Conservation (phyloP, 2,113 vertebrate genomes). For the Psephotus haematonotus region DNA sequence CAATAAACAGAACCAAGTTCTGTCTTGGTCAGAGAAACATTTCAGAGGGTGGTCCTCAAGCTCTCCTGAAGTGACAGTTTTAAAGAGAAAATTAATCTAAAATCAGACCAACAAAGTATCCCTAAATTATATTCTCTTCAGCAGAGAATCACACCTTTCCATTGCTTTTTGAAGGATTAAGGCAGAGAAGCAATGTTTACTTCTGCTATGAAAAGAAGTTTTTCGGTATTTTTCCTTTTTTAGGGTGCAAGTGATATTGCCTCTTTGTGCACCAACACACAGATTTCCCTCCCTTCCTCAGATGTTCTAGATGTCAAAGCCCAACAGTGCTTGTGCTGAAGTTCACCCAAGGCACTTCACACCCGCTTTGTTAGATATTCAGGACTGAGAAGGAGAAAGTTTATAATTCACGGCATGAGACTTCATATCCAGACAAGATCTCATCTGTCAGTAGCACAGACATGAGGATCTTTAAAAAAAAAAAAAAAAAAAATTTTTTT, state of each 20-base stretch:
- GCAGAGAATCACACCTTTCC: not conserved
- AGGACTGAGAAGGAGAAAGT: constrained; percentile 4
- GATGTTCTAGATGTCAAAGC: constrained; percentile 20
- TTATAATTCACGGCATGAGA: constrained; percentile 37
- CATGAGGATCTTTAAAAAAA: not conserved
- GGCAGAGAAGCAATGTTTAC: not conserved
- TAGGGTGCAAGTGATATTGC: not conserved
- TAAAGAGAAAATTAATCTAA: constrained; percentile 3
- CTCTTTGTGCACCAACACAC: not conserved
- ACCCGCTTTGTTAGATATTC: constrained; percentile 20
- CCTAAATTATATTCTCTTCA: not conserved
- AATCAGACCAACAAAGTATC: not conserved
- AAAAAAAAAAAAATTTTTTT: not conserved
- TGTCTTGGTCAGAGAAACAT: not conserved
- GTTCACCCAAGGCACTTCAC: not conserved
- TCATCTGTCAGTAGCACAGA: constrained; percentile 1
- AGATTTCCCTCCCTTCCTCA: not conserved
- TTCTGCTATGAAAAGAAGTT: not conserved
- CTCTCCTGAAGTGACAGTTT: not conserved
- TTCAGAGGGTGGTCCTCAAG: not conserved
- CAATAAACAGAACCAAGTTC: constrained; percentile 4
- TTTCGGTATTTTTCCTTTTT: not conserved
- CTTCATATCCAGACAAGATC: constrained; percentile 14
- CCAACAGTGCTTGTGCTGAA: not conserved
- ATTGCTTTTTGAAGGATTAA: not conserved